A percentile compares a stretch with the other conserved stretches of the same genome.
Conservation (phyloP, 2,888 invertebrate genomes). For the Troides helena region DNA sequence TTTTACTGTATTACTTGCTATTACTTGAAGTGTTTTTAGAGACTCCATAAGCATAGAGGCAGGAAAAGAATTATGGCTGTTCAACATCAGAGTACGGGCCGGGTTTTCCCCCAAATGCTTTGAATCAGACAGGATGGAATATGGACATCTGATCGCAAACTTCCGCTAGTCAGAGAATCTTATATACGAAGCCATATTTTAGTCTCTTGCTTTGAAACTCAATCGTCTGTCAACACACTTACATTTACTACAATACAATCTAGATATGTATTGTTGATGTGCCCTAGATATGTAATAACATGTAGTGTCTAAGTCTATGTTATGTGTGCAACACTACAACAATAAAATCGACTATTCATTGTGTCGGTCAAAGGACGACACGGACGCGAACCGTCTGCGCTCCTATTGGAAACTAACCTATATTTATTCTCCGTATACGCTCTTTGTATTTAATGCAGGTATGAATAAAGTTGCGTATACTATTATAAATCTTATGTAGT, state of each 20-base stretch:
- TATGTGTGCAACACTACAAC: neutral
- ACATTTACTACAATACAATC: neutral
- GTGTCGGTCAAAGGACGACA: conserved; percentile 5
- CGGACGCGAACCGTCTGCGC: neutral
- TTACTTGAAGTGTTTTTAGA: too few species aligned
- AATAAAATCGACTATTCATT: conserved; percentile 6
- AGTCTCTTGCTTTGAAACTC: neutral
- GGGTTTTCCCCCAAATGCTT: too few species aligned
- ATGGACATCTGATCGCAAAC: too few species aligned
- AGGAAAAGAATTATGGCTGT: too few species aligned
- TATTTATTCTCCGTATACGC: neutral
- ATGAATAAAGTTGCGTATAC: neutral
- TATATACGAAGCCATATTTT: too few species aligned
- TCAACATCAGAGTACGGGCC: too few species aligned
- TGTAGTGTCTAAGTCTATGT: neutral
- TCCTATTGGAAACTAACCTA: neutral
- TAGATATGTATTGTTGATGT: neutral
- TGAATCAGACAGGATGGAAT: too few species aligned
- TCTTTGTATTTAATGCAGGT: neutral
- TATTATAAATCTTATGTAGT: neutral
- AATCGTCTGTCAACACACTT: neutral
- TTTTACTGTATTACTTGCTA: too few species aligned
- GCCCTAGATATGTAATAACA: neutral
- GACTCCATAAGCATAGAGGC: too few species aligned
- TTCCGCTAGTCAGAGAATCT: too few species aligned